These are phyloP conservation scores for Drosophila navojoa DNA, from an alignment of 1,140 invertebrate genomes.

Conservation along the genomic window DNA sequence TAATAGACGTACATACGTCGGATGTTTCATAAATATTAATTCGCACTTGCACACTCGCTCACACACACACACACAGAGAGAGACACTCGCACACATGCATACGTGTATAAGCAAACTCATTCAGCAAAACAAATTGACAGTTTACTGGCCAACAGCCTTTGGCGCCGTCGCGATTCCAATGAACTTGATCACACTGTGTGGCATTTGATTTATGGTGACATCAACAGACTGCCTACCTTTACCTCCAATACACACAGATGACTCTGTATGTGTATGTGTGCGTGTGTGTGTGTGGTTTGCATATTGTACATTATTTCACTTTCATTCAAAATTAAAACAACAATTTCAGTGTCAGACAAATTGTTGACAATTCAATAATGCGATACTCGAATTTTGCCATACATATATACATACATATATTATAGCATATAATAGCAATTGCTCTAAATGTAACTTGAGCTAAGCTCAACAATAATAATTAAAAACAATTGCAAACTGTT, in stretches of 20 bases:
- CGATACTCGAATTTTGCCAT: background rate
- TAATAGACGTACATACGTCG: conserved; percentile 17
- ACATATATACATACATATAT: too few species aligned
- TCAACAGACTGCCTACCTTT: conserved; percentile 36
- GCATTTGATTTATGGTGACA: conserved; percentile 44
- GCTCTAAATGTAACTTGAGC: conserved; percentile 56
- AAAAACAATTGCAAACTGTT: conserved; percentile 58
- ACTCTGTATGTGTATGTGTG: background rate
- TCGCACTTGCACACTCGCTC: conserved; percentile 5
- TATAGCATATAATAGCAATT: conserved; percentile 45
- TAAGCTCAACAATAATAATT: conserved; percentile 55
- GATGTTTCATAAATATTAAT: conserved; percentile 25
- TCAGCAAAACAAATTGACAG: conserved; percentile 39
- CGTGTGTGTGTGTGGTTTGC: conserved; percentile 4
- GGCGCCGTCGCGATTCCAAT: conserved; percentile 43
- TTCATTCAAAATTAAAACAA: conserved; percentile 38
- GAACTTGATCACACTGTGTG: conserved; percentile 45
- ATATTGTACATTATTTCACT: conserved; percentile 55
- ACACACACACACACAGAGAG: background rate
- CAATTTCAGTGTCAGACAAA: conserved; percentile 13
- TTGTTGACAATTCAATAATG: background rate
- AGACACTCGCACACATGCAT: background rate
- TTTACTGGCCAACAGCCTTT: conserved; percentile 49
- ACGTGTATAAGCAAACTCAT: background rate
- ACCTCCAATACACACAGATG: background rate